Conservation (phyloP, 2,113 vertebrate species). For the Eclectus roratus region DNA sequence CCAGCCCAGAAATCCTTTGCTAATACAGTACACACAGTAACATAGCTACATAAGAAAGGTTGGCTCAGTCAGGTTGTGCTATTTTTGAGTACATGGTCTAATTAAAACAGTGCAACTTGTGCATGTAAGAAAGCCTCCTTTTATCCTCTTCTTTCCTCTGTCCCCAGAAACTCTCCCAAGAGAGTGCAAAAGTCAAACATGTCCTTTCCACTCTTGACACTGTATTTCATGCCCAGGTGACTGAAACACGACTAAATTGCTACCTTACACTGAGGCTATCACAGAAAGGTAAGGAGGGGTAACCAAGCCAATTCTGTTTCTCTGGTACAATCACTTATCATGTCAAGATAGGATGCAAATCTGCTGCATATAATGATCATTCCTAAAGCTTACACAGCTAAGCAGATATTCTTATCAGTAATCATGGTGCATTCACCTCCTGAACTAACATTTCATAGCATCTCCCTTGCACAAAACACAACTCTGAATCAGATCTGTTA, state of each 20-base stretch:
- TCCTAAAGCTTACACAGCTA: background rate
- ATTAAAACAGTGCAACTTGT: background rate
- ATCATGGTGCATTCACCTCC: background rate
- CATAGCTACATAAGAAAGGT: background rate
- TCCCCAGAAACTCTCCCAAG: background rate
- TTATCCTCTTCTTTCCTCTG: background rate
- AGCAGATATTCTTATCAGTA: background rate
- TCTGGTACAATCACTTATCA: background rate
- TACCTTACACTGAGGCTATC: slow-evolving; percentile 2
- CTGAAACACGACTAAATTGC: background rate
- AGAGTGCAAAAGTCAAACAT: background rate
- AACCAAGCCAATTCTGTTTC: slow-evolving; percentile 10
- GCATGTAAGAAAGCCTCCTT: background rate
- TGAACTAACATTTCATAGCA: background rate
- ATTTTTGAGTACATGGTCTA: background rate
- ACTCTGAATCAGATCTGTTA: background rate
- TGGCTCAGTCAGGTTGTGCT: background rate
- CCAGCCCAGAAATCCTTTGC: background rate
- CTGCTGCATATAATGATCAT: slow-evolving; percentile 17
- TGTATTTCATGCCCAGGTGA: background rate
- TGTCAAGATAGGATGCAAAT: slow-evolving; percentile 54
- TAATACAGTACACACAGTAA: background rate
- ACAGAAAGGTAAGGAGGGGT: background rate
- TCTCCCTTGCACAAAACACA: background rate
- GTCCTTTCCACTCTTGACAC: background rate